A percentile compares a stretch with the other conserved stretches of the same genome.
Conservation (phyloP, 1,140 invertebrate genomes). For the Drosophila aff. region DNA sequence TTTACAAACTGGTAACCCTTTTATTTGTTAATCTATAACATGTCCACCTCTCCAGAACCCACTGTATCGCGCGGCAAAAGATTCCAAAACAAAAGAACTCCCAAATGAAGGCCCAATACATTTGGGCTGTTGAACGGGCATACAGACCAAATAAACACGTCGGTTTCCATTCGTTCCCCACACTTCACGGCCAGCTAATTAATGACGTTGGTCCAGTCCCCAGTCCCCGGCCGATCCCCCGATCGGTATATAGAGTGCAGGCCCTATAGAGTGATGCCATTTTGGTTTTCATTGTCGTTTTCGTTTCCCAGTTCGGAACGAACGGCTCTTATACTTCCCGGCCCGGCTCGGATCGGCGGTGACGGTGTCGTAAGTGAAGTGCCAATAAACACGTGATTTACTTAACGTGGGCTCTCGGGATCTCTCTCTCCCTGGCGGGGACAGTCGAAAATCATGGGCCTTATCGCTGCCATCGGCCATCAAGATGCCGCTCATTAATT, state of each 20-base stretch:
- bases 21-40: not conserved
- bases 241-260: slow-evolving; percentile 44
- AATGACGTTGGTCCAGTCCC: slow-evolving; percentile 71
- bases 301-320: not conserved
- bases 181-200: slow-evolving; percentile 76
- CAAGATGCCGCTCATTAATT: slow-evolving; percentile 85
- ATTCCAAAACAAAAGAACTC: slow-evolving; percentile 64
- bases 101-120: slow-evolving; percentile 72
- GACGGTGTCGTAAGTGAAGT: slow-evolving; percentile 82
- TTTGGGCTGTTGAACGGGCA: slow-evolving; percentile 58
- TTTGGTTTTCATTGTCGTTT: slow-evolving; percentile 62
- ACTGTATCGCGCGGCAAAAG: slow-evolving; percentile 58
- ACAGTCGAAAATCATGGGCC: slow-evolving; percentile 76
- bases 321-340: slow-evolving; percentile 54
- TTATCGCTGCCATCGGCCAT: slow-evolving; percentile 83
- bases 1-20: not conserved
- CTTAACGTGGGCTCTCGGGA: slow-evolving; percentile 60
- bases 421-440: slow-evolving; percentile 36
- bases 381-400: slow-evolving; percentile 82
- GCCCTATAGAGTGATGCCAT: slow-evolving; percentile 70
- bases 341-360: slow-evolving; percentile 17
- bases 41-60: not conserved
- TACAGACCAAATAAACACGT: slow-evolving; percentile 75
- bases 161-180: slow-evolving; percentile 73
- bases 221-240: not conserved